phyloP scores from a whole-genome alignment of 2,797 vertebrate genomes.

The Eulemur albifrons region DNA sequence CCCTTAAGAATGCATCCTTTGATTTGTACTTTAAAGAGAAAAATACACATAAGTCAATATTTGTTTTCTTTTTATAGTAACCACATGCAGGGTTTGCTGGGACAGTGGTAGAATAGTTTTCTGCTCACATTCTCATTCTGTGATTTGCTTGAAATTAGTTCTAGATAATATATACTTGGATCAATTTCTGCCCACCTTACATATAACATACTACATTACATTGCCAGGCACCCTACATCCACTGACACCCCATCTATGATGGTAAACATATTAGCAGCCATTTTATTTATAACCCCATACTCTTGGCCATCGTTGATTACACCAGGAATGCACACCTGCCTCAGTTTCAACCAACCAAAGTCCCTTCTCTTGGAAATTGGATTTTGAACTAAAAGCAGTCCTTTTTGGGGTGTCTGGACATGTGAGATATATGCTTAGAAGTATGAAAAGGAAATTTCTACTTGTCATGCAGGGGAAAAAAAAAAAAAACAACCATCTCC shows the following conservation, averaged over 20 bases:
- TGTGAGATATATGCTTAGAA: neutral
- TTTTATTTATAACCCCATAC: neutral
- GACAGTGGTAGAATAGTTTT: neutral
- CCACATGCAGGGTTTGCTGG: constrained; percentile 34
- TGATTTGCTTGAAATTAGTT: constrained; percentile 24
- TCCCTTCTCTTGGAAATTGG: neutral
- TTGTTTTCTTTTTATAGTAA: constrained; percentile 58
- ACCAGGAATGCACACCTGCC: neutral
- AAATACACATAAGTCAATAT: constrained; percentile 56
- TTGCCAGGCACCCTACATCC: neutral
- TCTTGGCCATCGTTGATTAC: neutral
- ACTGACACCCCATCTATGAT: neutral
- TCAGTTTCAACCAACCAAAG: neutral
- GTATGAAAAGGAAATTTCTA: neutral
- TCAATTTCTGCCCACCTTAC: neutral
- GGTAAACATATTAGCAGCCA: neutral
- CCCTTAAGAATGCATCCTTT: constrained; percentile 65
- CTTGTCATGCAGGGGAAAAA: neutral
- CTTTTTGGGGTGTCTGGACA: neutral
- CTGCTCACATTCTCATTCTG: neutral
- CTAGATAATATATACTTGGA: neutral
- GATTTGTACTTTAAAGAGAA: constrained; percentile 54
- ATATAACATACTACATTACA: neutral
- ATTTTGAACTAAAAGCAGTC: neutral
- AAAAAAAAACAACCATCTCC: neutral